Percentiles rank a stretch among this genome's conserved stretches.
These are phyloP conservation scores for Podiceps cristatus DNA, from an alignment of 2,113 vertebrate genomes.

Conservation along the genomic window DNA sequence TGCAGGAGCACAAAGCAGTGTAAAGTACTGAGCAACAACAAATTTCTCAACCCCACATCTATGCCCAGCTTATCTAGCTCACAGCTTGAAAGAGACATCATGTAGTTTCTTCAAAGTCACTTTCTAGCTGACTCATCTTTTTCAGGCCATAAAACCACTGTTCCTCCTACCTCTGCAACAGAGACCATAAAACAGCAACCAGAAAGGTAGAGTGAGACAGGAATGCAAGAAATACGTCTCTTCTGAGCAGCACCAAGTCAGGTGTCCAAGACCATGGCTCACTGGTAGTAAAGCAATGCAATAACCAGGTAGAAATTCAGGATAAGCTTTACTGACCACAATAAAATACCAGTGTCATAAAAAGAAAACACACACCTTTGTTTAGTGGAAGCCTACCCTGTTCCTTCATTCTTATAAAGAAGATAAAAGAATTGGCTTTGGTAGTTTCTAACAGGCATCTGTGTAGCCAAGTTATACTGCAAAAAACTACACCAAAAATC, in stretches of 20 bases:
- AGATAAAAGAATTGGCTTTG: neutral
- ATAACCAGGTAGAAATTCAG: neutral
- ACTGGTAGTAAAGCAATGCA: neutral
- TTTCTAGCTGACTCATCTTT: neutral
- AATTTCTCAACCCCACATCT: neutral
- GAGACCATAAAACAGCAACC: neutral
- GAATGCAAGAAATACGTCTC: neutral
- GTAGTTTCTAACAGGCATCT: neutral
- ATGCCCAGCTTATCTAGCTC: neutral
- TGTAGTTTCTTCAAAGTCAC: neutral
- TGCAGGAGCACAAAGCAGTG: neutral
- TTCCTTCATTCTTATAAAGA: neutral
- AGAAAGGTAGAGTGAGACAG: neutral
- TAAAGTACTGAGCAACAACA: neutral
- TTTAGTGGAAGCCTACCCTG: neutral
- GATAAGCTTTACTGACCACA: neutral
- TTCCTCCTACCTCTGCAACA: neutral
- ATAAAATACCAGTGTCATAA: neutral
- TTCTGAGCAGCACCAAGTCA: neutral
- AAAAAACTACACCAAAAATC: neutral
- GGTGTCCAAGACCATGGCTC: neutral
- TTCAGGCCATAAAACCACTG: neutral
- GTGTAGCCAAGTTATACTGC: neutral
- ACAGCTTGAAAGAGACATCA: neutral
- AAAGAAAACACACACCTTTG: neutral